phyloP scores from a whole-genome alignment of 2,888 invertebrate genomes.

The Dolomedes plantarius region DNA sequence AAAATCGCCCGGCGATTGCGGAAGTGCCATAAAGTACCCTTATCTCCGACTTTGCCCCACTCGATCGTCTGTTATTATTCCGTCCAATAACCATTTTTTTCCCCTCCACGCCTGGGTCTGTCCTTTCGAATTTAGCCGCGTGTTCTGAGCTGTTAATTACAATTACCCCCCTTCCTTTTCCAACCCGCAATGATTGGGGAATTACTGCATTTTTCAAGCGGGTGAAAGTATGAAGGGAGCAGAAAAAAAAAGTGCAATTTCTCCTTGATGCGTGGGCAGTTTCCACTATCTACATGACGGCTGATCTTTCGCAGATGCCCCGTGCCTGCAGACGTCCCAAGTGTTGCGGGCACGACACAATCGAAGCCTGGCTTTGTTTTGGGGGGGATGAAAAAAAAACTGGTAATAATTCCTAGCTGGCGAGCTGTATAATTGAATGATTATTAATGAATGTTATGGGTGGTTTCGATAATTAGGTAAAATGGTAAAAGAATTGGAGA shows the following conservation, averaged over 20 bases:
- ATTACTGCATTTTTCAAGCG: slow-evolving; percentile 61
- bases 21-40: slow-evolving; percentile 46
- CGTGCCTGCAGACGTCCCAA: slow-evolving; percentile 28
- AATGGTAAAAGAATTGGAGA: slow-evolving; percentile 45
- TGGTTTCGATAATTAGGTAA: slow-evolving; percentile 63
- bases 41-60: slow-evolving; percentile 36
- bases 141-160: slow-evolving; percentile 61
- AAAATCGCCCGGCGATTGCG: background rate
- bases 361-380: slow-evolving; percentile 35
- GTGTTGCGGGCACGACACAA: slow-evolving; percentile 51
- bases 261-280: slow-evolving; percentile 30
- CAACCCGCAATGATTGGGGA: slow-evolving; percentile 51
- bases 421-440: slow-evolving; percentile 68
- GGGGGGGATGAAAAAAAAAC: slow-evolving; percentile 19
- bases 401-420: slow-evolving; percentile 39
- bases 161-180: slow-evolving; percentile 44
- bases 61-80: slow-evolving; percentile 53
- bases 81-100: slow-evolving; percentile 59
- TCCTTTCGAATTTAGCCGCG: slow-evolving; percentile 46
- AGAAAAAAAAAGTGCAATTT: slow-evolving; percentile 26
- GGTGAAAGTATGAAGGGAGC: slow-evolving; percentile 1
- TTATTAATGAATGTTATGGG: slow-evolving; percentile 62
- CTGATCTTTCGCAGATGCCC: slow-evolving; percentile 60
- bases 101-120: slow-evolving; percentile 15
- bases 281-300: slow-evolving; percentile 17